Conservation (phyloP, 2,113 vertebrate genomes). For the Eretmochelys imbricata region DNA sequence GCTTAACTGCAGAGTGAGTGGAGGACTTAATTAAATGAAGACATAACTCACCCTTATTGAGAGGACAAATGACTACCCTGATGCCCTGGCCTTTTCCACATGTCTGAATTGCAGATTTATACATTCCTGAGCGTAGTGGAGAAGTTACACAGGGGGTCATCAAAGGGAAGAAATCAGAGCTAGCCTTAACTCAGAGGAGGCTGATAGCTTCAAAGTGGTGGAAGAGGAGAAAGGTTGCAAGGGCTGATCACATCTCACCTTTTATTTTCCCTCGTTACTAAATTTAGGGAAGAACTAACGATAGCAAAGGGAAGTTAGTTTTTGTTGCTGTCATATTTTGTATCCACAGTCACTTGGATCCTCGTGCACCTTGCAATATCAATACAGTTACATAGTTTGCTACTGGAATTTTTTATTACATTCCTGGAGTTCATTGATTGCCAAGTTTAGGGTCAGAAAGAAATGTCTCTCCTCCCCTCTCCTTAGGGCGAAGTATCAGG, state of each 20-base stretch:
- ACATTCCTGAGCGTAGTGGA: background rate
- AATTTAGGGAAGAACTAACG: background rate
- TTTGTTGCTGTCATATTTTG: background rate
- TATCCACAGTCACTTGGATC: background rate
- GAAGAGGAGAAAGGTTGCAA: background rate
- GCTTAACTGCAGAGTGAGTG: constrained; percentile 54
- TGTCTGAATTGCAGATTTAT: constrained; percentile 44
- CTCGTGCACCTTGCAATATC: background rate
- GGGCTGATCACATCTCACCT: background rate
- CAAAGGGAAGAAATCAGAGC: background rate
- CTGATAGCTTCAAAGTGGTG: background rate
- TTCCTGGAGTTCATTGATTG: background rate
- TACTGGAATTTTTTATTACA: rapidly evolving
- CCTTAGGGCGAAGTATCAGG: background rate
- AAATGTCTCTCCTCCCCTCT: background rate
- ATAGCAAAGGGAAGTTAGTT: background rate
- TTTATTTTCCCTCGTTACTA: background rate
- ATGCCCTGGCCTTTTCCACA: constrained; percentile 19
- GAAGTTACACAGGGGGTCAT: background rate
- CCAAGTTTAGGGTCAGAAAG: background rate
- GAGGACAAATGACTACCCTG: constrained; percentile 55
- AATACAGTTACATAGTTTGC: background rate
- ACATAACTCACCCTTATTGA: constrained; percentile 56
- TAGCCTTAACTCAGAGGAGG: background rate
- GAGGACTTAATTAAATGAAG: constrained; percentile 66